Base-by-base conservation (phyloP, 2,888 invertebrate species). In the Syritta pipiens region DNA sequence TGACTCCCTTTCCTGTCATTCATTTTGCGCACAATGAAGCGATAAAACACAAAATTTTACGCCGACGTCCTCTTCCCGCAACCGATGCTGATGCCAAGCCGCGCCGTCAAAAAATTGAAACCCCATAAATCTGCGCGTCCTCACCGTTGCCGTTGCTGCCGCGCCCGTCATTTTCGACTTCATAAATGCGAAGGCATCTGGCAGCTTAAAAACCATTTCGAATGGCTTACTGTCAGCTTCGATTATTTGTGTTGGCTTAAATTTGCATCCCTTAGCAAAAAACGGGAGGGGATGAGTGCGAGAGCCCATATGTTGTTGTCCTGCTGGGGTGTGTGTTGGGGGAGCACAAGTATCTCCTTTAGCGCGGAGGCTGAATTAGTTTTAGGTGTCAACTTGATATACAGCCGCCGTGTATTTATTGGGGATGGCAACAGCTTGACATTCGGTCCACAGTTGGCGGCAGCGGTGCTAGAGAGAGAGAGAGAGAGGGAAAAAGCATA, bases 371-470 rank as follows among this genome's bases (percentile, higher is more conserved):
- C 55, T 67, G 77, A 74, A 74, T 79, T 79, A 79, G 79, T 79
- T 79, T 72, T 79, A 79, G 79, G 79, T 79, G 79, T 79, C 79
- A 79, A 68, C 67, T 67, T 79, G 79, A 79, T 79, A 68, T 79
- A 79, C 79, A 51, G 67, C 57, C 68, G 22, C 55, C 79, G 72
- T 72, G 79, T 67, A 62, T 79, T 67, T 79, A 68, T 74, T 79
- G 62, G 62, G n/a, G 44, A 74, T 74, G 79, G 79, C 74, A 79
- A 74, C 79, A 79, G 79, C 72, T 79, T 74, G 79, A 62, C 55
- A 42, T 53, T 63, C 57, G 44, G 65, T 37, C 71, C 65, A 24
- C 49, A 62, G 37, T 14, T 19, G n/a, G 28, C 48, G n/a, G 4
- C 12, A 28, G 51, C 12, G 59, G 55, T n/a, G n/a, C n/a, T n/a